Base-by-base conservation (phyloP, 2,888 invertebrate genomes). In the Clistopyga incitator region DNA sequence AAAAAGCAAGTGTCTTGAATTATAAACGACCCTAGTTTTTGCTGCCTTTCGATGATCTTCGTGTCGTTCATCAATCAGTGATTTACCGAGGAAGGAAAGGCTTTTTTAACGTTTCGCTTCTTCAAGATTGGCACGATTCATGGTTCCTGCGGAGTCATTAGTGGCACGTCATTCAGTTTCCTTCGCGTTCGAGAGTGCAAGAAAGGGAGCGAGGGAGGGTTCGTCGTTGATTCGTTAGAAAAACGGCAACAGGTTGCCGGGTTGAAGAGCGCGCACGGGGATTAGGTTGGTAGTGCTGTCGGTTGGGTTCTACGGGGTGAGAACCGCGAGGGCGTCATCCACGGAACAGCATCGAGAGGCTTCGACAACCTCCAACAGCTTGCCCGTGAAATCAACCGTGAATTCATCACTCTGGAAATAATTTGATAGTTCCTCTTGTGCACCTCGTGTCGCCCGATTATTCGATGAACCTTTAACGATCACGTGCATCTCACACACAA, bases 171-270 rank as follows among this genome's bases (percentile, higher is more conserved):
- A 68, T 78, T 74, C 72, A 65, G 81, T 61, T 67, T 61, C n/a
- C 25, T 74, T 77, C 47, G 34, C 4, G 54, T n/a, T n/a, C 65
- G 29, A 29, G n/a, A 77, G 34, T 65, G 76, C 50, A 68, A 45
- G 47, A 70, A 72, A 65, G 42, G 18, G 64, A 25, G 47, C 29
- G 47, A 45, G 18, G n/a, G 18, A 71, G 74, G 54, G 64, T 67
- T 70, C 64, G 56, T 64, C 54, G 56, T 71, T 50, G 45, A 64
- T 59, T 72, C 45, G 59, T 74, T 74, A 74, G 71, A 79, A 83
- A 74, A 82, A 75, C 50, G 85, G 80, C 85, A 83, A 85, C 85
- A 85, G 78, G 83, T 83, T 82, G 84, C 54, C 56, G 20, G 59
- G 56, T 18, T n/a, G 65, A 29, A 75, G 65, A 50, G 67, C 67